A percentile compares a stretch with the other conserved stretches of the same genome.
Evolutionary conservation across 2,113 vertebrate species (phyloP).

Genomic region (Anthoscopus minutus): DNA sequence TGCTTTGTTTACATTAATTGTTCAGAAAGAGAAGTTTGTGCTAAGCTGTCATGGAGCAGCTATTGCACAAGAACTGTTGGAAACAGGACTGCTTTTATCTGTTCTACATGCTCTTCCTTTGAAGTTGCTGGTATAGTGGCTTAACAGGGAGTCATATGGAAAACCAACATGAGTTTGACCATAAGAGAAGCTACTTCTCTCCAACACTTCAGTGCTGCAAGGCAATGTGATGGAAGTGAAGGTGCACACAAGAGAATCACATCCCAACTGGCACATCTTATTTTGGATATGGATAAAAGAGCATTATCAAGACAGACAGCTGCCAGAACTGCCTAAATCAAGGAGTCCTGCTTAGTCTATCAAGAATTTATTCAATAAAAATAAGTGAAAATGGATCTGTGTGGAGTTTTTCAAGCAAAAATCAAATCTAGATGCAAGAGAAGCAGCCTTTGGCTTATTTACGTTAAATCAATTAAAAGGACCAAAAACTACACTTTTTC

Average conservation of each 20-base stretch:
- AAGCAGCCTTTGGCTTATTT: not conserved
- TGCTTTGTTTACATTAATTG: not conserved
- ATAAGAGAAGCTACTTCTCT: not conserved
- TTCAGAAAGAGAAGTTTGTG: not conserved
- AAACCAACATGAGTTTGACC: not conserved
- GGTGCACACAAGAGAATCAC: not conserved
- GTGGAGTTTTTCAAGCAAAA: not conserved
- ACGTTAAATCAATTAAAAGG: not conserved
- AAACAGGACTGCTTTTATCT: not conserved
- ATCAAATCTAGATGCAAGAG: not conserved
- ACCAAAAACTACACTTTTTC: not conserved
- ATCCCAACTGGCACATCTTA: not conserved
- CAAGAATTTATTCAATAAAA: not conserved
- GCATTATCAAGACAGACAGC: not conserved
- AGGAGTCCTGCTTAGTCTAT: not conserved
- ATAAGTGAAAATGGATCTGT: rapidly evolving
- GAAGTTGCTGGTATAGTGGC: not conserved
- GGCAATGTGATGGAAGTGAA: not conserved
- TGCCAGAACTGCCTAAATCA: not conserved
- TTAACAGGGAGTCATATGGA: not conserved
- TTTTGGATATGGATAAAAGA: not conserved
- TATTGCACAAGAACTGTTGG: not conserved
- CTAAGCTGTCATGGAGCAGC: not conserved
- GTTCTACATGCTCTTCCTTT: not conserved
- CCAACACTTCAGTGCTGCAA: not conserved